Conservation (phyloP, 2,888 invertebrate species). For the Unio delphinus region DNA sequence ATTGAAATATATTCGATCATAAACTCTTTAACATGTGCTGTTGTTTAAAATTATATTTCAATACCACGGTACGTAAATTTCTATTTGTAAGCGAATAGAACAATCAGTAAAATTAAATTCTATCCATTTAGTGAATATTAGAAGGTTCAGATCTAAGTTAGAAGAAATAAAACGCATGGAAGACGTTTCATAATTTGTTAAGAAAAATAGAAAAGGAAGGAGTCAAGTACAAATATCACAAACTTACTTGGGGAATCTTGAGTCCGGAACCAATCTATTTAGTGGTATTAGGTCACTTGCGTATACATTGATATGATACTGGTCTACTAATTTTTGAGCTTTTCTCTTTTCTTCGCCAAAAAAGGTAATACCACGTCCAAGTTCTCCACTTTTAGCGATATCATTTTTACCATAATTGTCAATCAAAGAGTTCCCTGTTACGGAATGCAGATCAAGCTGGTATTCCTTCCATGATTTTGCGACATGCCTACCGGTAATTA, state of each 20-base stretch:
- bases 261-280: conserved; percentile 47
- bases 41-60: too few relatives aligned
- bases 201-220: too few relatives aligned
- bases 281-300: conserved; percentile 48
- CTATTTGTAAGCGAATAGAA: too few relatives aligned
- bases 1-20: too few relatives aligned
- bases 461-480: conserved; percentile 23
- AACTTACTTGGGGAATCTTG: conserved; percentile 42
- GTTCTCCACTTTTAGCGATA: conserved; percentile 28
- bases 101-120: too few relatives aligned
- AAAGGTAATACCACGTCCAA: conserved; percentile 37
- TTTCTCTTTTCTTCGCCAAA: conserved; percentile 18
- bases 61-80: too few relatives aligned
- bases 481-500: too few relatives aligned
- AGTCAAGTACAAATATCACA: neutral
- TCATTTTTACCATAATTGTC: conserved; percentile 40
- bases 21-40: too few relatives aligned
- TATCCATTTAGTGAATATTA: too few relatives aligned
- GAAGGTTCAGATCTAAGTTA: too few relatives aligned
- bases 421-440: conserved; percentile 37
- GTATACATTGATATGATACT: conserved; percentile 34
- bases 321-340: conserved; percentile 11
- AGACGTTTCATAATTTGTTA: too few relatives aligned
- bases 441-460: conserved; percentile 11
- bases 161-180: too few relatives aligned